Percentiles rank a stretch among this genome's conserved stretches.
phyloP scores from a whole-genome alignment of 2,888 invertebrate genomes.

The Chrysolina oricalcia region DNA sequence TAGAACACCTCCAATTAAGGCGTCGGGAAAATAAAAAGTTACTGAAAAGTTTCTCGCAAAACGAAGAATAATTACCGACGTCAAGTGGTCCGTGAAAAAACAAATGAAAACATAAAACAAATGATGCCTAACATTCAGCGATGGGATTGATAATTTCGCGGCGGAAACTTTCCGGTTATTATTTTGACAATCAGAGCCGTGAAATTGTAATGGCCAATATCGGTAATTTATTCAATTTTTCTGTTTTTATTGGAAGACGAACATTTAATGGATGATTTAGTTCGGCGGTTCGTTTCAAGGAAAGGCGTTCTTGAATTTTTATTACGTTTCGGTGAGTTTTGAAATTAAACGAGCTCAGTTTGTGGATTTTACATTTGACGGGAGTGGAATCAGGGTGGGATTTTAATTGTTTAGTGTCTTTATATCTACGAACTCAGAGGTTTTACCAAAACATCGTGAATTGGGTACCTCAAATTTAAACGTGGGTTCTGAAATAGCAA shows the following conservation, averaged over 20 bases:
- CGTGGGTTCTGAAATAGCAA: too few relatives aligned
- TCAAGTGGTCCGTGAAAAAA: constrained; percentile 70
- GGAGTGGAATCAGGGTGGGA: too few relatives aligned
- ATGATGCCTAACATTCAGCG: constrained; percentile 67
- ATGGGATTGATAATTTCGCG: constrained; percentile 65
- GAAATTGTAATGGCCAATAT: constrained; percentile 68
- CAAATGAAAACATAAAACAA: constrained; percentile 71
- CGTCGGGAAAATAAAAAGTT: constrained; percentile 57
- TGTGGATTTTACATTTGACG: too few relatives aligned
- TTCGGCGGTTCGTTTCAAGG: constrained; percentile 47
- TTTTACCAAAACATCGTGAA: too few relatives aligned
- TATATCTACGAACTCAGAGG: too few relatives aligned
- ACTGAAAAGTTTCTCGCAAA: constrained; percentile 58
- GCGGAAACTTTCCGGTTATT: constrained; percentile 64
- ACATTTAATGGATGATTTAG: constrained; percentile 67
- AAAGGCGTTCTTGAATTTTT: background rate
- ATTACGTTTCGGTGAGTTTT: background rate
- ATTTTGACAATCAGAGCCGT: constrained; percentile 65
- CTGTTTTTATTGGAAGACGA: constrained; percentile 64
- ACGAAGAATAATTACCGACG: constrained; percentile 70
- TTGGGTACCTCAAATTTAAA: too few relatives aligned
- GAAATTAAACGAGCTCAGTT: background rate
- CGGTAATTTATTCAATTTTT: constrained; percentile 68
- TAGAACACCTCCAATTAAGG: constrained; percentile 70
- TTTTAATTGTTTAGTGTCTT: too few relatives aligned